A percentile compares a stretch with the other conserved stretches of the same genome.
phyloP scores from a whole-genome alignment of 2,113 vertebrate genomes.

The Phaethon lepturus region DNA sequence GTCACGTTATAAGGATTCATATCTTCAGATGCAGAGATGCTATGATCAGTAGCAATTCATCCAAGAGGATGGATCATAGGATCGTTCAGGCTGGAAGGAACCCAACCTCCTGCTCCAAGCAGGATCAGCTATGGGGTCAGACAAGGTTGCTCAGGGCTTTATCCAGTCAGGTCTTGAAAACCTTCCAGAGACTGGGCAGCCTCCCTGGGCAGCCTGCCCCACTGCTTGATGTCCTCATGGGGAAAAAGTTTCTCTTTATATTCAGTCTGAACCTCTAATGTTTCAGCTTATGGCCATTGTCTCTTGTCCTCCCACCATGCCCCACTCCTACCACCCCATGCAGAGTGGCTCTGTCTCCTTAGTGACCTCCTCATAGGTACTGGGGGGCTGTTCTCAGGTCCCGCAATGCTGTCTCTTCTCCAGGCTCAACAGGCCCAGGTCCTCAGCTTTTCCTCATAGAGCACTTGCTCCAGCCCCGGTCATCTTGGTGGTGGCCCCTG shows the following conservation, averaged over 20 bases:
- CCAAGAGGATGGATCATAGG: not conserved
- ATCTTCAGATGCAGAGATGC: not conserved
- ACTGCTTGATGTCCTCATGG: not conserved
- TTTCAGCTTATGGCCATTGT: not conserved
- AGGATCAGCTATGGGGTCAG: not conserved
- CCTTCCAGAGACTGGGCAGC: not conserved
- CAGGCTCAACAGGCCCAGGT: not conserved
- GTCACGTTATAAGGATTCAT: not conserved
- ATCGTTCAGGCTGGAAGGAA: not conserved
- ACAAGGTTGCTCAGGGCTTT: not conserved
- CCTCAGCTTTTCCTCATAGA: not conserved
- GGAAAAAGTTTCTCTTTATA: not conserved
- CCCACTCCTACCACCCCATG: too few relatives aligned
- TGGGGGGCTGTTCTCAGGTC: not conserved
- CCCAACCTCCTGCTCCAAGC: not conserved
- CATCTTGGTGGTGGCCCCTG: not conserved
- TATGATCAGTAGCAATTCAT: not conserved
- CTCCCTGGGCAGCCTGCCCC: not conserved
- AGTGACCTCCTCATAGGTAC: not conserved
- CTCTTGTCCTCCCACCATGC: not conserved
- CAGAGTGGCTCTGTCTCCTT: not conserved
- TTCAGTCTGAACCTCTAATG: not conserved
- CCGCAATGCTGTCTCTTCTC: not conserved
- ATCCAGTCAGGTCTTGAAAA: not conserved
- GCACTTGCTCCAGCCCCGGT: not conserved